Conservation (phyloP, 1,140 invertebrate genomes). For the Gryllus bimaculatus region DNA sequence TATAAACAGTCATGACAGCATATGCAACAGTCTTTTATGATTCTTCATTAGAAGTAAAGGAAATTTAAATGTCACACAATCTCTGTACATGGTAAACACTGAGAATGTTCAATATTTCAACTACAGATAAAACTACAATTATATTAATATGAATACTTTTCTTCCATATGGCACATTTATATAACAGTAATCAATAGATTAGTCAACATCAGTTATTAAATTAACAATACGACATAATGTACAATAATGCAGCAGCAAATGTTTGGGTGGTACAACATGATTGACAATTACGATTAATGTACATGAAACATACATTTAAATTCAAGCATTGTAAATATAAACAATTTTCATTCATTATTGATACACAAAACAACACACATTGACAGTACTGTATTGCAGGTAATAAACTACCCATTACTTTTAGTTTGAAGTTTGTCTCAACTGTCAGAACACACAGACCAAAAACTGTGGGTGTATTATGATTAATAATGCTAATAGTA, state of each 20-base stretch:
- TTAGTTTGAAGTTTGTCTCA: background rate
- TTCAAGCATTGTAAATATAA: background rate
- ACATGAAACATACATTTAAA: background rate
- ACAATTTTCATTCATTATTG: background rate
- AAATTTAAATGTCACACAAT: background rate
- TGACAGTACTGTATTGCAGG: background rate
- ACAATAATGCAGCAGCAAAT: background rate
- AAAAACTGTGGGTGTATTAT: too few species aligned
- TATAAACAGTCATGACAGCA: background rate
- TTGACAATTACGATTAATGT: background rate
- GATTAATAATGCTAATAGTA: too few species aligned
- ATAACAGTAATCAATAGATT: constrained; percentile 15
- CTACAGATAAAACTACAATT: constrained; percentile 13
- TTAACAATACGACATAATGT: constrained; percentile 2
- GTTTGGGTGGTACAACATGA: background rate
- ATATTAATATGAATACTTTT: constrained; percentile 14
- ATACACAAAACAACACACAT: background rate
- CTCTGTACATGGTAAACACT: background rate
- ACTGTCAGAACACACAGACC: too few species aligned
- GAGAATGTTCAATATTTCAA: background rate
- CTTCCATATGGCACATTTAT: constrained; percentile 15
- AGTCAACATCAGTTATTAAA: constrained; percentile 12
- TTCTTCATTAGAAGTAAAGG: background rate
- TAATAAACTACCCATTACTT: background rate
- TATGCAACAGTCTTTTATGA: background rate